phyloP scores from a whole-genome alignment of 1,140 invertebrate genomes.

The Aphelinus atriplicis region DNA sequence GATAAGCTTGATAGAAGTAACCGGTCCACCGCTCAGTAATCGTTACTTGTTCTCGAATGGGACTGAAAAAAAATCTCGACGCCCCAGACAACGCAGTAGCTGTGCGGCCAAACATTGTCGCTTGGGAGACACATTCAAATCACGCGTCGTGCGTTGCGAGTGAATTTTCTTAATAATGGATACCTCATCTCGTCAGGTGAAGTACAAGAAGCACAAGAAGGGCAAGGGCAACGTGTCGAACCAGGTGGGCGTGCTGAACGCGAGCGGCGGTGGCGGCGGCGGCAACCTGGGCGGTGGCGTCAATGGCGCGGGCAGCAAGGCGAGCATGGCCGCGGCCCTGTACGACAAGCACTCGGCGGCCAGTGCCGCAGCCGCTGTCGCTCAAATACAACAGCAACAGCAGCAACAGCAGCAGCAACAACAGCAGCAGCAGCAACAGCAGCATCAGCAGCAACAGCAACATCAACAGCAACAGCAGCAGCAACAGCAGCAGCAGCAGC shows the following conservation, averaged over 20 bases:
- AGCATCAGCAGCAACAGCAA: constrained; percentile 61
- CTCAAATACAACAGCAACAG: constrained; percentile 62
- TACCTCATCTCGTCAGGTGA: constrained; percentile 71
- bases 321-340: constrained; percentile 62
- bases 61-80: no score
- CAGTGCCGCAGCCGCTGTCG: constrained; percentile 57
- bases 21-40: no score
- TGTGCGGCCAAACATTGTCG: no score
- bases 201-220: constrained; percentile 98
- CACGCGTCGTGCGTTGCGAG: no score
- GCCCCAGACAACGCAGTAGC: no score
- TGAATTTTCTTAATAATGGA: no score
- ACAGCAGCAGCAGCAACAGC: constrained; percentile 53
- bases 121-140: no score
- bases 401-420: constrained; percentile 57
- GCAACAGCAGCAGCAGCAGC: constrained; percentile 60
- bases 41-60: no score
- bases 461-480: constrained; percentile 60
- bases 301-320: constrained; percentile 61
- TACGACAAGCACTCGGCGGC: constrained; percentile 64
- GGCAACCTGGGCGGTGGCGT: constrained; percentile 61
- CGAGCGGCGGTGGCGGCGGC: constrained; percentile 45
- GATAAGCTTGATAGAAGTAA: no score
- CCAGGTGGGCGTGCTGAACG: constrained; percentile 46
- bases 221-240: constrained; percentile 69